Evolutionary conservation across 2,797 vertebrate genomes (phyloP), one percentile per base, ranked within the genome.

Genomic region (Microctenopoma lineatum): DNA sequence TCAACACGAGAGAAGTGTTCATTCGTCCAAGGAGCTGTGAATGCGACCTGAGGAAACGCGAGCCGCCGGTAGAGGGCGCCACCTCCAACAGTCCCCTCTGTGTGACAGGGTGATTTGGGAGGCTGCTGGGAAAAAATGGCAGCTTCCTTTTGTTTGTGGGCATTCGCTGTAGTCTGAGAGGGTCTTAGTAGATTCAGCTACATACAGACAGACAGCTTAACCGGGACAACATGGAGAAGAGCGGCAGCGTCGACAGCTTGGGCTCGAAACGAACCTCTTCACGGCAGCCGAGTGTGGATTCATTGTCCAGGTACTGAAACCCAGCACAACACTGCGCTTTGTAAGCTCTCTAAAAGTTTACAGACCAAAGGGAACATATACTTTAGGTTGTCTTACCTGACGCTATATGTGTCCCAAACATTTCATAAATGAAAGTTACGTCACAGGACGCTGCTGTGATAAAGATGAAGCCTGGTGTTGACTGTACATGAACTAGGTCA

Each of bases 41-140:
- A 61, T 16, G 27, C 16, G 3, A 7, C 10, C 1, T 0, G 25
- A 13, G 12, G n/a, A 7, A 1, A 7, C 2, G 2, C 3, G 13
- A 10, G 0, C n/a, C 0, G 21, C 48, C 85, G 4, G 3, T 53
- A 86, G 90, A 58, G 66, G 87, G 86, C 86, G 80, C 77, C 39
- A 5, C 12, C 18, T 51, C n/a, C 4, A 26, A 38, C 56, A 45
- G 29, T 9, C 21, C 4, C 36, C 10, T 56, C 38, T 59, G 47
- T 38, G 39, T 69, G 68, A 68, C 66, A 36, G 59, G 59, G 71
- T 32, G 29, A 32, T 55, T 60, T 61, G 84, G 79, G 78, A 88
- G 86, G 77, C 74, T 88, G 80, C 83, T 83, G 88, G 92, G 89
- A 90, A 93, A 94, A 94, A 77, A 95, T 94, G 94, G 92, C 92